Evolutionary conservation across 2,888 invertebrate species (phyloP).

Genomic region (Thymelicus lineola): DNA sequence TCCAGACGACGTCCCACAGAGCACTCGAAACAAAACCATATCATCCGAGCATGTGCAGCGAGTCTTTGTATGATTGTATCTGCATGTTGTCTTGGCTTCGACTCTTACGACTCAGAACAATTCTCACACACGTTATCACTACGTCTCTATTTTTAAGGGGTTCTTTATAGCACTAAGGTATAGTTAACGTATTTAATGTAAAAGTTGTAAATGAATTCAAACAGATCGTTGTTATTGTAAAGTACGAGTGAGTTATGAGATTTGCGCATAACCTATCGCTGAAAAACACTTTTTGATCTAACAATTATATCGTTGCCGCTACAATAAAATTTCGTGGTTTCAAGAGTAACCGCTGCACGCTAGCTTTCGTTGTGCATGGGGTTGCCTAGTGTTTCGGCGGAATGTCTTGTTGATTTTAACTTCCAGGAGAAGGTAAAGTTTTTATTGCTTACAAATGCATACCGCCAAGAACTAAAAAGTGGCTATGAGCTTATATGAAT

Average conservation of each 20-base stretch:
- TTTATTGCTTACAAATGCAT: constrained; percentile 77
- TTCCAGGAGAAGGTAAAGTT: constrained; percentile 77
- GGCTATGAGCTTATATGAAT: constrained; percentile 80
- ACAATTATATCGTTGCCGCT: constrained; percentile 56
- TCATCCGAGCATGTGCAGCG: constrained; percentile 79
- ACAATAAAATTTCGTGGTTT: constrained; percentile 71
- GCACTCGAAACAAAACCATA: constrained; percentile 76
- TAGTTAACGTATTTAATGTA: constrained; percentile 30
- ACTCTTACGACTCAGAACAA: constrained; percentile 68
- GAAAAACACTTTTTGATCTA: constrained; percentile 66
- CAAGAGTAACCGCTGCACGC: constrained; percentile 82
- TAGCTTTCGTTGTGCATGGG: constrained; percentile 85
- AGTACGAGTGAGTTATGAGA: constrained; percentile 40
- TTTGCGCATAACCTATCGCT: constrained; percentile 53
- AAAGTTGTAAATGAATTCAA: constrained; percentile 51
- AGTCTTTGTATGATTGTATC: constrained; percentile 75
- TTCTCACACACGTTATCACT: constrained; percentile 60
- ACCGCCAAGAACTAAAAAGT: constrained; percentile 67
- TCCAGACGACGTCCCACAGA: constrained; percentile 61
- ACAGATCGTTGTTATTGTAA: constrained; percentile 6
- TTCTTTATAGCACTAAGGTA: constrained; percentile 39
- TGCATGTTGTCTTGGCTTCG: constrained; percentile 85
- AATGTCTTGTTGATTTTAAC: constrained; percentile 72
- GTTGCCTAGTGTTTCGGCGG: constrained; percentile 79
- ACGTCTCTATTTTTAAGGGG: constrained; percentile 34